phyloP scores from a whole-genome alignment of 23 tunicate genomes.

The Diplosoma virens region DNA sequence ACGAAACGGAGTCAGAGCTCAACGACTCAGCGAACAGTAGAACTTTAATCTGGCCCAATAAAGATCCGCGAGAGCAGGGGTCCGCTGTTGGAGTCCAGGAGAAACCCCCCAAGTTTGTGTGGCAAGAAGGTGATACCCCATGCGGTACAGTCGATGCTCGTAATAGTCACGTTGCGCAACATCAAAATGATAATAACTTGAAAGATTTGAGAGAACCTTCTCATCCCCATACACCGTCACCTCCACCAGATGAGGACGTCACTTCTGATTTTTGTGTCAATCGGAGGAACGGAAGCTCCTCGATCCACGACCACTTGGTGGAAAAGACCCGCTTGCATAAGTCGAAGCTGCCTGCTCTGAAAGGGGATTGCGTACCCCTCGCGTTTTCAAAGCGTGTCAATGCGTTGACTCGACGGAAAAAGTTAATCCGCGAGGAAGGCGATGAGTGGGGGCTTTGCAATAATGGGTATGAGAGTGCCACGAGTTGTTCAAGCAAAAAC shows the following conservation, averaged over 20 bases:
- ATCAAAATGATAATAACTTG: not conserved
- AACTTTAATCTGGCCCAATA: conserved; percentile 50
- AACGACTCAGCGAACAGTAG: conserved; percentile 62
- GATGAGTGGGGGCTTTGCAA: too few species aligned
- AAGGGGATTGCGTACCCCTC: not conserved
- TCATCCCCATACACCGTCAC: conserved; percentile 60
- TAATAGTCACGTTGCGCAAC: too few species aligned
- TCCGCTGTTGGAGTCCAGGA: not conserved
- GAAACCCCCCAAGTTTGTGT: not conserved
- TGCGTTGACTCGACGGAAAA: too few species aligned
- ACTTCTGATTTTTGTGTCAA: not conserved
- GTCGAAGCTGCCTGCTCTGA: not conserved
- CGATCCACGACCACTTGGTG: not conserved
- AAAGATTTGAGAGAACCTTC: conserved; percentile 20
- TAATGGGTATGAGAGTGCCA: too few species aligned
- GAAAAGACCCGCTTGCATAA: not conserved
- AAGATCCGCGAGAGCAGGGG: not conserved
- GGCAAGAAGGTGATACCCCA: not conserved
- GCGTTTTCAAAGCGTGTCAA: not conserved
- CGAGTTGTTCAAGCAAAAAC: too few species aligned
- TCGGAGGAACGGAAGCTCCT: not conserved
- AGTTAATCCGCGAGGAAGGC: too few species aligned
- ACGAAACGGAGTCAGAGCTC: conserved; percentile 71
- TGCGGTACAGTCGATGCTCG: not conserved
- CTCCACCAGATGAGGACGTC: conserved; percentile 49